Base-by-base conservation (phyloP, 1,140 invertebrate species). In the Drosophila varians region DNA sequence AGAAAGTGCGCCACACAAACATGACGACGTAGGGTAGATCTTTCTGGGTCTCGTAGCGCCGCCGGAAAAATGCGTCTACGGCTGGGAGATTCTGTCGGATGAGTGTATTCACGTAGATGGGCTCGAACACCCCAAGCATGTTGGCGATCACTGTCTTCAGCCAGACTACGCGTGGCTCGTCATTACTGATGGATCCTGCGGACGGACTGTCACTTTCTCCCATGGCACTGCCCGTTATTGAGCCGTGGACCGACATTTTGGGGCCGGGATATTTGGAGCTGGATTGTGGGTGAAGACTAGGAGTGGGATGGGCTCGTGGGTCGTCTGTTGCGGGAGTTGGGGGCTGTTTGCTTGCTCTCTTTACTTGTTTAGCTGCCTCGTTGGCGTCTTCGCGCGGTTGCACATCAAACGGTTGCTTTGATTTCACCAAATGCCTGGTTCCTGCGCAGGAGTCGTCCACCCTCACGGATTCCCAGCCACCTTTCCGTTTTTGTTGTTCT, bases 1-100 rank as follows among this genome's bases (percentile, higher is more conserved):
- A 91, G 56, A 92, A 92, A 0, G 93, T 93, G 71, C 93, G 92
- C 80, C 93, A 94, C 56, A 94, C 91, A 45, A 92, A 93, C 56
- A 93, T 68, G 11, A 92, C 68, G 34, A 92, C 92, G 26, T 77
- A 91, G 14, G 92, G 86, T 5, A 93, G 86, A 77, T 93, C 84
- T 1, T 76, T 86, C 14, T 91, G 83, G 21, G 77, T 86, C 70
- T 91, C 53, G 72, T 91, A 80, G 91, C 91, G 51, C 54, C 74
- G 73, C 61, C 89, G 53, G 77, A 92, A 82, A 90, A 93, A 79
- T 72, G 88, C n/a, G 0, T 79, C 42, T 11, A 91, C 74, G 9
- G 72, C 55, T 1, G 75, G 12, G 3, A 49, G 46, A 46, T 91
- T 65, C 36, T 80, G 52, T 12, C 56, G 49, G 12, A 91, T 57